Percentiles rank a stretch among this genome's conserved stretches.
Evolutionary conservation across 2,888 invertebrate genomes (phyloP).

Genomic region (Nomada fabriciana): DNA sequence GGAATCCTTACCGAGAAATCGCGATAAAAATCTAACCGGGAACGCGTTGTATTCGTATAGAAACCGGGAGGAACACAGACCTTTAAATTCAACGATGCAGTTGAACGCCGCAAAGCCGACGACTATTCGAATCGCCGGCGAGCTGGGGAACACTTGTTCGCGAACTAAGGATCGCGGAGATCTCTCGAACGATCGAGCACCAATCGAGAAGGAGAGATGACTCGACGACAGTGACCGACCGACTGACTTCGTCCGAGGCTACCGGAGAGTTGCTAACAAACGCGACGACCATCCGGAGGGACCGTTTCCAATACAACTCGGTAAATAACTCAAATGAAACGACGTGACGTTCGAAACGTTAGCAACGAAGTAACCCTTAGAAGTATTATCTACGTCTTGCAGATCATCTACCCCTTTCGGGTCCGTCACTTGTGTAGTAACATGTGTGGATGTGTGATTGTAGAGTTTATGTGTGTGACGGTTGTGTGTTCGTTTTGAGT

Average conservation of each 20-base stretch:
- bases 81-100: constrained; percentile 26
- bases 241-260: constrained; percentile 45
- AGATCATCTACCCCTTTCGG: neutral
- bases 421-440: neutral
- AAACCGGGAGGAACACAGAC: neutral
- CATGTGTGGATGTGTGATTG: too few species aligned
- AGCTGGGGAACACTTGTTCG: constrained; percentile 49
- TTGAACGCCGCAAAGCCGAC: constrained; percentile 5
- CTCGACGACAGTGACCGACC: constrained; percentile 56
- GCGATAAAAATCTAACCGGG: too few species aligned
- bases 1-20: too few species aligned
- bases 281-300: constrained; percentile 29
- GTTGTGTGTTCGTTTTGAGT: too few species aligned
- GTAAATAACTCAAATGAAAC: constrained; percentile 19
- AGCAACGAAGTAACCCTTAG: neutral
- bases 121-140: constrained; percentile 29
- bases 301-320: constrained; percentile 30
- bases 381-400: neutral
- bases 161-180: constrained; percentile 53
- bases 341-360: constrained; percentile 7
- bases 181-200: constrained; percentile 33
- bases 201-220: constrained; percentile 46
- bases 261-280: constrained; percentile 14
- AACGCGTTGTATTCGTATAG: too few species aligned
- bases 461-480: too few species aligned